A percentile compares a stretch with the other conserved stretches of the same genome.
Conservation (phyloP, 1,140 invertebrate species). For the Maniola jurtina region DNA sequence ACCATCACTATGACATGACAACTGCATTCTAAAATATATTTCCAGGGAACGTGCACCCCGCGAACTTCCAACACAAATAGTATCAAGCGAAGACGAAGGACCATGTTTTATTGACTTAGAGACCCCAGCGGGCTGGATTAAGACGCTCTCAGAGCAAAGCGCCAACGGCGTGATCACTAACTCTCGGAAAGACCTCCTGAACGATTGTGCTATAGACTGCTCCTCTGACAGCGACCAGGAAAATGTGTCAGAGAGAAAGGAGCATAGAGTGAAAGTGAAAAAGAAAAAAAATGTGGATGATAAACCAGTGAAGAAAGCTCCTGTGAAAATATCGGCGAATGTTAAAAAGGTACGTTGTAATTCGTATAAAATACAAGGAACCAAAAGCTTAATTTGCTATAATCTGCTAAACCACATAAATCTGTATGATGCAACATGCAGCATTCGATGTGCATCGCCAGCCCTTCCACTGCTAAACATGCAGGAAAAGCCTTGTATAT, state of each 20-base stretch:
- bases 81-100: slow-evolving; percentile 75
- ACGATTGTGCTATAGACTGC: slow-evolving; percentile 40
- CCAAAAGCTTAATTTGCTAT: too few relatives aligned
- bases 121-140: slow-evolving; percentile 65
- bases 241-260: slow-evolving; percentile 35
- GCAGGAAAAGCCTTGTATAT: too few relatives aligned
- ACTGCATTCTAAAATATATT: slow-evolving; percentile 2
- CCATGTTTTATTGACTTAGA: slow-evolving; percentile 69
- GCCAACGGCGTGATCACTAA: slow-evolving; percentile 56
- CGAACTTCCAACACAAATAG: slow-evolving; percentile 57
- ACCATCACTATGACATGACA: too few relatives aligned
- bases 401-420: too few relatives aligned
- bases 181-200: slow-evolving; percentile 63
- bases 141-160: slow-evolving; percentile 61
- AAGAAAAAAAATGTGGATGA: slow-evolving; percentile 47
- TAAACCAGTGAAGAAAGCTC: slow-evolving; percentile 43
- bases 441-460: too few relatives aligned
- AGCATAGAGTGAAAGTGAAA: slow-evolving; percentile 35
- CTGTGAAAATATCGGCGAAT: slow-evolving; percentile 57
- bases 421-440: too few relatives aligned
- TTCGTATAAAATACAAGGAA: too few relatives aligned
- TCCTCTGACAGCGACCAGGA: slow-evolving; percentile 57
- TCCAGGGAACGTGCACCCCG: slow-evolving; percentile 61
- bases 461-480: too few relatives aligned
- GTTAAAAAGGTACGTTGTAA: slow-evolving; percentile 67